These are phyloP conservation scores for Trachelus tabidus DNA, from an alignment of 2,888 invertebrate species.

Conservation along the genomic window DNA sequence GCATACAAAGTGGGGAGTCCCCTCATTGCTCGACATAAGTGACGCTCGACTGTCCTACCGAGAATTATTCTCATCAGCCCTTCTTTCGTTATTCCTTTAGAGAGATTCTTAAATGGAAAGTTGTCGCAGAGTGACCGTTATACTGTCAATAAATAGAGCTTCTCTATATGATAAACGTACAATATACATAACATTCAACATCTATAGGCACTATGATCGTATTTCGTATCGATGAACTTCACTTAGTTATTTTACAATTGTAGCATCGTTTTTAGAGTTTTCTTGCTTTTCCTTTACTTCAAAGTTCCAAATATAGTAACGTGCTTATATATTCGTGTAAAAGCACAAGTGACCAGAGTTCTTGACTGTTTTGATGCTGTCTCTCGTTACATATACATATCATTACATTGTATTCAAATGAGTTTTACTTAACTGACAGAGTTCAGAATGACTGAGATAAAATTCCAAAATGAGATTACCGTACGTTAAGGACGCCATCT, in stretches of 20 bases:
- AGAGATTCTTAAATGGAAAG: not conserved
- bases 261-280: constrained; percentile 2
- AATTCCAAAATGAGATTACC: not conserved
- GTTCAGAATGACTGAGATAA: not conserved
- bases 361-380: not conserved
- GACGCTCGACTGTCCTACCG: no score
- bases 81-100: no score
- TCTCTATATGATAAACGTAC: constrained; percentile 24
- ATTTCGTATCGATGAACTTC: constrained; percentile 9
- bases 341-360: not conserved
- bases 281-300: not conserved
- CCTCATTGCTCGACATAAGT: no score
- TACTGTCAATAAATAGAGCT: constrained; percentile 26
- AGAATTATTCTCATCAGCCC: no score
- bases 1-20: no score
- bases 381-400: not conserved
- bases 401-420: not conserved
- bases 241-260: not conserved
- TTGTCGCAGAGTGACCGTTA: not conserved
- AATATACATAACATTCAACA: constrained; percentile 28
- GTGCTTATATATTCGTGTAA: not conserved
- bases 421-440: not conserved
- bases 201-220: constrained; percentile 38
- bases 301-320: not conserved
- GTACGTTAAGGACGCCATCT: not conserved